phyloP scores from a whole-genome alignment of 1,140 invertebrate genomes.

The Drosophila arizonae region DNA sequence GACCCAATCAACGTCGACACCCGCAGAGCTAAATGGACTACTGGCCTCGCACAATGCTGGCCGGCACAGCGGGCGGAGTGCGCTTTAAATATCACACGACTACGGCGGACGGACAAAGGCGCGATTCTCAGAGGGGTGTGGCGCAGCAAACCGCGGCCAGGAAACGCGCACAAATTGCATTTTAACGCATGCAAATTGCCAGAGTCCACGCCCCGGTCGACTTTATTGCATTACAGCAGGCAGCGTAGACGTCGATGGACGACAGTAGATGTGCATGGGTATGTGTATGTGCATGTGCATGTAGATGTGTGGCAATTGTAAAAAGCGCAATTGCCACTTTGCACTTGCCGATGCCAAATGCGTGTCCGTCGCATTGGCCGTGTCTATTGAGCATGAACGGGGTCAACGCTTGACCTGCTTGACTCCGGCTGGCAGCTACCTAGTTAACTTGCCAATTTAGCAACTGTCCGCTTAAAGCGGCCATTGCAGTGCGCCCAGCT shows the following conservation, averaged over 20 bases:
- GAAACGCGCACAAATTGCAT: slow-evolving; percentile 79
- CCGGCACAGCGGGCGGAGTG: neutral
- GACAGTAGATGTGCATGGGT: neutral
- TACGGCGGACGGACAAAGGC: neutral
- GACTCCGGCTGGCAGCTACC: slow-evolving; percentile 1
- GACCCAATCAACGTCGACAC: slow-evolving; percentile 57
- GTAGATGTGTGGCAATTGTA: slow-evolving; percentile 18
- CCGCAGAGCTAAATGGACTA: slow-evolving; percentile 35
- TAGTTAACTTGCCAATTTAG: slow-evolving; percentile 41
- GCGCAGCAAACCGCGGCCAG: slow-evolving; percentile 54
- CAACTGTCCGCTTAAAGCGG: slow-evolving; percentile 34
- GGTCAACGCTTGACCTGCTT: slow-evolving; percentile 44
- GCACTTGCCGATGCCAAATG: slow-evolving; percentile 49
- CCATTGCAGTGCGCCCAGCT: neutral
- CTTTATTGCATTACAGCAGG: slow-evolving; percentile 70
- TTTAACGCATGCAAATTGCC: slow-evolving; percentile 81
- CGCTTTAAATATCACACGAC: slow-evolving; percentile 33
- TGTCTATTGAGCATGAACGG: slow-evolving; percentile 11
- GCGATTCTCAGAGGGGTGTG: slow-evolving; percentile 36
- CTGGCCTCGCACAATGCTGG: slow-evolving; percentile 5
- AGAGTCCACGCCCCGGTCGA: slow-evolving; percentile 54
- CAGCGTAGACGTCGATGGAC: slow-evolving; percentile 23
- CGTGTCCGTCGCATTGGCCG: slow-evolving; percentile 1
- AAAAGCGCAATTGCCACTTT: slow-evolving; percentile 62
- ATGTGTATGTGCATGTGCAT: too few relatives aligned